Evolutionary conservation across 2,797 vertebrate genomes (phyloP).

Genomic region (Echiichthys vipera): DNA sequence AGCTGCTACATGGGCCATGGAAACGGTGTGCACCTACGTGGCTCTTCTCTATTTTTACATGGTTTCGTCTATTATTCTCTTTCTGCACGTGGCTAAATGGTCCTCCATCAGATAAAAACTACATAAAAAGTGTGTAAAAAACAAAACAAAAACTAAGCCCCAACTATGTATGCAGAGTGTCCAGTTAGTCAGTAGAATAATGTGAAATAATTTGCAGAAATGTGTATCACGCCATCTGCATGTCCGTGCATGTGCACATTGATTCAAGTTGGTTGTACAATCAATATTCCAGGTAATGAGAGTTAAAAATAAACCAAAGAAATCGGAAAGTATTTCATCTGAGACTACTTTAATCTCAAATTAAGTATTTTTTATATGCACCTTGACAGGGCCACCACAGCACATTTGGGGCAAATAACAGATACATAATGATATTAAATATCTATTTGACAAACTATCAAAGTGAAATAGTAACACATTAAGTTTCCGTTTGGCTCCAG

Average conservation of each 20-base stretch:
- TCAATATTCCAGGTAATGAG: neutral
- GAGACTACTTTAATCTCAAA: neutral
- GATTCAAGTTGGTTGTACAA: neutral
- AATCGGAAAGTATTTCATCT: neutral
- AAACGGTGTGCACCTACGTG: too few relatives aligned
- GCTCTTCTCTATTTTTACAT: too few relatives aligned
- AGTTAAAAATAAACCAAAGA: neutral
- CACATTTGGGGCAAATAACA: neutral
- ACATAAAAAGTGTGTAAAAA: too few relatives aligned
- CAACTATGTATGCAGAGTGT: too few relatives aligned
- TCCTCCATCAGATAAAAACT: too few relatives aligned
- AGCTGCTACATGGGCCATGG: too few relatives aligned
- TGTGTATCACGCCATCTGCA: neutral
- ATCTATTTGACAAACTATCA: neutral
- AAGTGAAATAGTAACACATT: neutral
- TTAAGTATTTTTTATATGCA: neutral
- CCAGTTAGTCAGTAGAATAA: neutral
- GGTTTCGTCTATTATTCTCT: too few relatives aligned
- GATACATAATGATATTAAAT: neutral
- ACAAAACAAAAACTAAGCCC: too few relatives aligned
- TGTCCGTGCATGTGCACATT: neutral
- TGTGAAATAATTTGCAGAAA: neutral
- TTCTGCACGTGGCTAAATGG: too few relatives aligned
- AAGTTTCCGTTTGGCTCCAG: constrained; percentile 43
- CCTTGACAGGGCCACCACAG: neutral